These are phyloP conservation scores for Amazona guildingii DNA, from an alignment of 2,113 vertebrate genomes.

Conservation along the genomic window DNA sequence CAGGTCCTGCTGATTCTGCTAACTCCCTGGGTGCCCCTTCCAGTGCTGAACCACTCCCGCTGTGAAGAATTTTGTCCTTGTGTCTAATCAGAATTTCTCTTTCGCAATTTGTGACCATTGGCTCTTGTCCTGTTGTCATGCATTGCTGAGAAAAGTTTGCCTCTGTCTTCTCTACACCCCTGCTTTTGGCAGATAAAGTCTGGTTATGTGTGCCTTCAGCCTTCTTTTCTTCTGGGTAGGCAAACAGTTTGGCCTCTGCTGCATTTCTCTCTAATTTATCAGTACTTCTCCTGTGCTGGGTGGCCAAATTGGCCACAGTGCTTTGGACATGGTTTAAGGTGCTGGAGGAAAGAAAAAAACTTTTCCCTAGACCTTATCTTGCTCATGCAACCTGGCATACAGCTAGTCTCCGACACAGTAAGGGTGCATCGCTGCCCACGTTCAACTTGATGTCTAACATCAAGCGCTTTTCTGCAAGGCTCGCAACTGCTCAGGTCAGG, in stretches of 20 bases:
- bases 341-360: background rate
- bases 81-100: background rate
- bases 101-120: background rate
- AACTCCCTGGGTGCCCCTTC: background rate
- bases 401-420: background rate
- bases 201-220: background rate
- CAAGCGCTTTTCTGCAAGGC: background rate
- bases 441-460: background rate
- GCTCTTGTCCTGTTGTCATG: background rate
- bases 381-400: background rate
- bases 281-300: background rate
- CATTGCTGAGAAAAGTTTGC: background rate
- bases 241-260: background rate
- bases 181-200: background rate
- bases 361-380: background rate
- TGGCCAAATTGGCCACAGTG: background rate
- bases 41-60: background rate
- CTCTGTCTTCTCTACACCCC: background rate
- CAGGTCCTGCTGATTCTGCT: background rate
- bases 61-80: background rate
- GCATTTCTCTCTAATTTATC: background rate
- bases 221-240: background rate
- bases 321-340: background rate
- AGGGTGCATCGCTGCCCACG: fast-evolving
- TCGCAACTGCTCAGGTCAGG: background rate